Evolutionary conservation across 2,888 invertebrate species (phyloP), one percentile per base, ranked within the genome.

Genomic region (Yponomeuta cagnagella): DNA sequence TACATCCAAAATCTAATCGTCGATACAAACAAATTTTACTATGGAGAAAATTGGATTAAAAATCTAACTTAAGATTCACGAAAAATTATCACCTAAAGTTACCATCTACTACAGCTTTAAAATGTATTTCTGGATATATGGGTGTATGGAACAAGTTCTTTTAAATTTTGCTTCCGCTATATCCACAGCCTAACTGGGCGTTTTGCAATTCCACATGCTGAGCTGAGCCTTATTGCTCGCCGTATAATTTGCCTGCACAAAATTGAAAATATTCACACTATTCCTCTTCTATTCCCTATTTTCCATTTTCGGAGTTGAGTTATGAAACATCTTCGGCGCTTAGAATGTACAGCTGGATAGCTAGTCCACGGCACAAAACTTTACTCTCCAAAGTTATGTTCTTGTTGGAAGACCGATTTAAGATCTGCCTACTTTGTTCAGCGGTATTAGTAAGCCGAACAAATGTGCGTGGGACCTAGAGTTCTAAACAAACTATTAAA

Each of bases 261-360:
- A 58, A 58, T 58, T 58, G 52, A 58, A 58, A 58, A 58, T 58
- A 58, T 58, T 58, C 52, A 58, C 52, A 58, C 52, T 15, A 58
- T 58, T 58, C 15, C 52, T 15, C 15, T 15, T 58, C 52, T 58
- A 58, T 58, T 58, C 15, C 52, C 52, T 58, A 58, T 58, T 58
- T 58, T 58, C 52, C 52, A 15, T 58, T 58, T 58, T 58, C 52
- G 52, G 43, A 58, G 52, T 58, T 3, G 52, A 58, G 52, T 58
- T 58, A 58, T 58, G 15, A 58, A 58, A 15, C 52, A 58, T 58
- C 52, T 12, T 58, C 52, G 12, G 52, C 15, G 2, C 3, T 58
- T 58, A 12, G 52, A 58, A 58, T 58, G 3, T 58, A 58, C 5
- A 15, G 2, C 43, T 43, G 5, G 33, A 43, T 43, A 6, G 15